Percentiles rank a stretch among this genome's conserved stretches.
phyloP scores from a whole-genome alignment of 2,888 invertebrate species.

The Scaptomyza polygonia region DNA sequence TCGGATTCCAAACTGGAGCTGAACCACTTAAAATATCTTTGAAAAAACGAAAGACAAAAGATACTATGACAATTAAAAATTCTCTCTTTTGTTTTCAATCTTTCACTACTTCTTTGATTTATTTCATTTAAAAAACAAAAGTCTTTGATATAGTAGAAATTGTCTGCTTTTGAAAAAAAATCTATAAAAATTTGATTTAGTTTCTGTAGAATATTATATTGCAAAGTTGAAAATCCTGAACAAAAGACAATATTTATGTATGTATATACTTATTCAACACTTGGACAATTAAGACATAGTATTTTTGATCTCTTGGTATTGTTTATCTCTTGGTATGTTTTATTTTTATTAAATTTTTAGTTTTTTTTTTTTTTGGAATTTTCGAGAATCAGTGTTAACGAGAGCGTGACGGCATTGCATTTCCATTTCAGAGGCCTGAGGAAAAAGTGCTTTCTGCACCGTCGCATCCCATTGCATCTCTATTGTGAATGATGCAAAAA shows the following conservation, averaged over 20 bases:
- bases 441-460: conserved; percentile 42
- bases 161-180: background rate
- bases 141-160: background rate
- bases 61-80: background rate
- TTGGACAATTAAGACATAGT: background rate
- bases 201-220: no score
- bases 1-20: conserved; percentile 18
- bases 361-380: background rate
- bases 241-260: no score
- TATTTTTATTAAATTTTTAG: no score
- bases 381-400: conserved; percentile 34
- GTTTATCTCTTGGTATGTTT: background rate
- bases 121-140: no score
- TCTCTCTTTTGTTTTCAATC: no score
- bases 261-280: conserved; percentile 1
- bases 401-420: conserved; percentile 70
- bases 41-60: conserved; percentile 12
- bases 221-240: no score
- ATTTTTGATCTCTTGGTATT: background rate
- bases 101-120: no score
- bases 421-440: conserved; percentile 38
- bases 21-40: conserved; percentile 20
- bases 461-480: conserved; percentile 10
- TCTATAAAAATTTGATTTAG: no score
- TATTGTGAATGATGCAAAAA: conserved; percentile 18